Base-by-base conservation (phyloP, 30 jellyfish, hydroid and myxozoan genomes). In the Calvadosia cruxmelitensis region DNA sequence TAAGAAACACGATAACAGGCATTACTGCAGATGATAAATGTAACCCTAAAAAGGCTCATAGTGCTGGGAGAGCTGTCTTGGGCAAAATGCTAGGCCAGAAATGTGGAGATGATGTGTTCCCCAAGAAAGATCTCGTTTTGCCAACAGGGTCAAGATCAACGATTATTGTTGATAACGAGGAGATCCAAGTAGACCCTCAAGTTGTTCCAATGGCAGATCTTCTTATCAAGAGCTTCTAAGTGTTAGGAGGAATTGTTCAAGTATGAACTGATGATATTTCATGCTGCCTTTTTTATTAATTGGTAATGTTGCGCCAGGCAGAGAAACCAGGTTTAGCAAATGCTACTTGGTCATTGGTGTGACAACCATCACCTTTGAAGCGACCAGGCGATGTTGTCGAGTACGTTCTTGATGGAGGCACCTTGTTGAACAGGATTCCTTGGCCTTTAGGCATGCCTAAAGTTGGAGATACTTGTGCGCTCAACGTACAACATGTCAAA, bases 141-240 rank as follows among this genome's bases (percentile, higher is more conserved):
- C n/a, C n/a, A n/a, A n/a, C 32, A 5, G 71, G 50, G 3, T 63
- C 71, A 63, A 63, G 32, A 51, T 23, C 25, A 23, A 28, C 71
- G 49, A 63, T 63, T 28, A 63, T 28, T 13, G 50, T 63, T 28
- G 52, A 28, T 28, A 28, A 28, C 10, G 71, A 20, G 71, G 50
- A 63, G 50, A 28, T 63, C 32, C 71, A 63, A 63, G 71, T 63
- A 23, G 71, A 63, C 71, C 71, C 71, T 28, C 71, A 63, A 28
- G 26, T 63, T 63, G 50, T 63, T 63, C 32, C 52, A 63, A 51
- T 51, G 71, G 10, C 71, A 28, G 7, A 63, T 63, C 7, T 28
- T 63, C 52, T 49, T 51, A 3, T 29, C 67, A 2, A 52, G 27
- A 52, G 24, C 67, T 20, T 63, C 50, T 3, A 51, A 27, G 29